Evolutionary conservation across 1,140 invertebrate genomes (phyloP), one percentile per base, ranked within the genome.

Genomic region (Drosophila cardini): DNA sequence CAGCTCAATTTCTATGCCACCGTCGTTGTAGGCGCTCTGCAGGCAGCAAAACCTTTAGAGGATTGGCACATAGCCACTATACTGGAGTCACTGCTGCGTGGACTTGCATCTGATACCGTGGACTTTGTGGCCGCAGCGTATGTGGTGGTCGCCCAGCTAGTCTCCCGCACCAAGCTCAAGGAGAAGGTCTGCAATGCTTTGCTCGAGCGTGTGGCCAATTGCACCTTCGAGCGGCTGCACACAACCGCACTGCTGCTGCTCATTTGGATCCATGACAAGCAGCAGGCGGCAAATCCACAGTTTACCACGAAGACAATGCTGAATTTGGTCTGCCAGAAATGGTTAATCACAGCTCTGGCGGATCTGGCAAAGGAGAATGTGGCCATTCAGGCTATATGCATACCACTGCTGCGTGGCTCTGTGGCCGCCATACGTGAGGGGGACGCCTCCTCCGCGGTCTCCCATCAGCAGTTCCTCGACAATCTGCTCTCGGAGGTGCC

Each of bases 1-100:
- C 92, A 96, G 7, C 95, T 96, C 80, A 95, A 95, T 3, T 98
- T 98, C 92, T 97, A 96, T 84, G 95, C 95, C 60, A 95, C 95
- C 2, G 94, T 95, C 2, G 91, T 96, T 2, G 93, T 96, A 55
- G 96, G 96, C 2, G 94, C 94, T 15, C 92, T 97, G 32, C 93
- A 96, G 72, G 89, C 92, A 46, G 87, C 87, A 0, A 81, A 93
- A 16, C 78, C 84, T 13, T 90, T 97, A 1, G 94, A 93, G 0
- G 97, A 98, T 80, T 87, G 94, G 46, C 94, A 97, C 58, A 91
- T 98, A 1, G 93, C 94, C 62, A 93, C 94, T 15, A 92, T 98
- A 4, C 81, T 98, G 13, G 95, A 96, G 26, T 93, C 94, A 2
- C 74, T 98, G 15, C 85, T 95, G 0, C 94, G 94, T 68, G 96